Base-by-base conservation (phyloP, 2,888 invertebrate species). In the Mimumesa dahlbomi region DNA sequence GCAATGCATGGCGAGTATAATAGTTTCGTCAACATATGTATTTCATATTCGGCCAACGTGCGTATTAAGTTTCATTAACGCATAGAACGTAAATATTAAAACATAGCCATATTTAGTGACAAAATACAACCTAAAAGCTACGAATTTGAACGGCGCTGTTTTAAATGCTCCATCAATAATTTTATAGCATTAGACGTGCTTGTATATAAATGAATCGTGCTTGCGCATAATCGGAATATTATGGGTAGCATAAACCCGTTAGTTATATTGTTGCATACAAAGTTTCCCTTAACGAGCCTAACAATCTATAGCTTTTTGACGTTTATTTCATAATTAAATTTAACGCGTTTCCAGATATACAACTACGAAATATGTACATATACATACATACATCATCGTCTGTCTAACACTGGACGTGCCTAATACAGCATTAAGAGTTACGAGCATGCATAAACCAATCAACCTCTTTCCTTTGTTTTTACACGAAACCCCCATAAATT, bases 241-340 rank as follows among this genome's bases (percentile, higher is more conserved):
- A 40, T 40, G 18, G 6, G n/a, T 14, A 13, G 25, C 18, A 40
- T 40, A 52, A 52, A 40, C 25, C 31, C 22, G n/a, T n/a, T 52
- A 18, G 40, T n/a, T 29, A 22, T 29, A 40, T 4, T 22, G 18
- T 40, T 11, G 25, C 18, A 14, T 52, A 40, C 40, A 11, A 52
- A 40, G 7, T 18, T 25, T 11, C 16, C 18, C 25, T 52, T 40
- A 40, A 52, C 22, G 25, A 29, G 16, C 16, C 16, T 11, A 2
- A 14, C 40, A 9, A 40, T 40, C 22, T 40, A 18, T n/a, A 52
- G 7, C 25, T 22, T 16, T 16, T n/a, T n/a, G 40, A 40, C 52
- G 21, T 52, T 52, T 52, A 52, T 40, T 25, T 18, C 18, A n/a
- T 4, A 25, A 40, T 40, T 13, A 52, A 50, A 50, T 38, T 21